phyloP scores from a whole-genome alignment of 2,797 vertebrate genomes.

The Cercopithecus mitis region DNA sequence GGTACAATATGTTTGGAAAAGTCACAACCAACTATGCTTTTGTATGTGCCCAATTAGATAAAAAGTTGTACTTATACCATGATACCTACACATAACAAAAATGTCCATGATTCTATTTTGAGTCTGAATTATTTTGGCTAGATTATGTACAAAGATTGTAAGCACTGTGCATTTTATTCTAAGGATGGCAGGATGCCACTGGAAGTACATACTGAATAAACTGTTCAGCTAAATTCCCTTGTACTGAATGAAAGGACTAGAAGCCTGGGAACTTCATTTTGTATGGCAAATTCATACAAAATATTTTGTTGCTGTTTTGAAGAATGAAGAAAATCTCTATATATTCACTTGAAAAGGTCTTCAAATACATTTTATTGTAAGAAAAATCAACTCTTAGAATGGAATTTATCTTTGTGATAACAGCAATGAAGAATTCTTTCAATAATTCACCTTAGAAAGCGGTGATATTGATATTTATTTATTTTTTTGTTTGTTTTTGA shows the following conservation, averaged over 20 bases:
- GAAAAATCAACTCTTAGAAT: slow-evolving; percentile 5
- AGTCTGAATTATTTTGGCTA: not conserved
- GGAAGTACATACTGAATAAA: not conserved
- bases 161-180: not conserved
- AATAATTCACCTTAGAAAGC: not conserved
- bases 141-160: not conserved
- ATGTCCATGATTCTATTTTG: not conserved
- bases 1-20: not conserved
- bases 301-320: not conserved
- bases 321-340: not conserved
- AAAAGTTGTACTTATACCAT: not conserved
- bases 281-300: not conserved
- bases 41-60: not conserved
- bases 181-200: not conserved
- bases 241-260: not conserved
- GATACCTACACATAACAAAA: not conserved
- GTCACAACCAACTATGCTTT: not conserved
- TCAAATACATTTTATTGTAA: not conserved
- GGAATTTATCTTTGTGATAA: not conserved
- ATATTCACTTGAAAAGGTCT: not conserved
- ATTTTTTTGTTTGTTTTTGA: not conserved
- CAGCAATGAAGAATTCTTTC: not conserved
- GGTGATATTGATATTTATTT: not conserved
- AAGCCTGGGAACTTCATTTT: not conserved
- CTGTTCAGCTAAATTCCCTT: not conserved